Conservation (phyloP, 2,113 vertebrate species). For the Lophura nycthemera region DNA sequence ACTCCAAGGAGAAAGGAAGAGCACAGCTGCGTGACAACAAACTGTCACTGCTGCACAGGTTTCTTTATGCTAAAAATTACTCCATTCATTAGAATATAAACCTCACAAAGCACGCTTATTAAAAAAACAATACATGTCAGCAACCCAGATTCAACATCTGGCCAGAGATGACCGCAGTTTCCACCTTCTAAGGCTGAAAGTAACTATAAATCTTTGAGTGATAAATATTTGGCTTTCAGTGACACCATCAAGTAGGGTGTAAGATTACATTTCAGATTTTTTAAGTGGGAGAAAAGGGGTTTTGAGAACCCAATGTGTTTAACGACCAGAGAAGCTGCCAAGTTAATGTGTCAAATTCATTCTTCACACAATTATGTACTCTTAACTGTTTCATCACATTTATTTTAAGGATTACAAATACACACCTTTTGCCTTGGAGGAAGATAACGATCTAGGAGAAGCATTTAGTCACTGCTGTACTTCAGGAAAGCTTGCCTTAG, state of each 20-base stretch:
- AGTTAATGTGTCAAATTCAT: neutral
- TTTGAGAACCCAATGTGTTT: neutral
- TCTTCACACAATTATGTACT: neutral
- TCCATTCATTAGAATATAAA: neutral
- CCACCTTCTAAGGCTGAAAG: conserved; percentile 27
- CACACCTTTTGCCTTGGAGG: neutral
- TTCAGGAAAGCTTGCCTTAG: neutral
- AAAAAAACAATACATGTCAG: neutral
- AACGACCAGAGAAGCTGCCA: neutral
- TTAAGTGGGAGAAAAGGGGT: neutral
- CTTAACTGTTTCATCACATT: neutral
- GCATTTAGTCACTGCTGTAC: neutral
- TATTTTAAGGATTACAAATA: neutral
- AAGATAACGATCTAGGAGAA: neutral
- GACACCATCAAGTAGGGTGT: neutral
- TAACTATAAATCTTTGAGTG: conserved; percentile 3
- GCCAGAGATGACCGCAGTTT: conserved; percentile 15
- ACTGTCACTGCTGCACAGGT: neutral
- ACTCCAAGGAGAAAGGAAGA: neutral
- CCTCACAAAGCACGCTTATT: neutral
- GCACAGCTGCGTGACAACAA: neutral
- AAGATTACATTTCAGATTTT: conserved; percentile 3
- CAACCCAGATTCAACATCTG: neutral
- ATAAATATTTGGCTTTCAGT: conserved; percentile 51
- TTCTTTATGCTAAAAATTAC: neutral